Base-by-base conservation (phyloP, 37 sponge, comb jelly and placozoan genomes). In the Lycopodina hypogea region DNA sequence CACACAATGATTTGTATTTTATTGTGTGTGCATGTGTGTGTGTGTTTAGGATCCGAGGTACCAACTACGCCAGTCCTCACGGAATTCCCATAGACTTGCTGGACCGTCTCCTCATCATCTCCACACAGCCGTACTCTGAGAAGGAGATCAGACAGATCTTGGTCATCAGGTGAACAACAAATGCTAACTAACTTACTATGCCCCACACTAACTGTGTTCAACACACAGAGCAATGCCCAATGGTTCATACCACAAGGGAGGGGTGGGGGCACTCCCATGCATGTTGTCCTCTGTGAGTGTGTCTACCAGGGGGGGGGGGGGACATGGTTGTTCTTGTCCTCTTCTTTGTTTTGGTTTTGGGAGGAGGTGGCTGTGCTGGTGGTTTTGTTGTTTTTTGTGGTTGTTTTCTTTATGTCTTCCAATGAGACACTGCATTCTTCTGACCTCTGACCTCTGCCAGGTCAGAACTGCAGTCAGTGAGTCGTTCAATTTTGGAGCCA, bases 51-150 rank as follows among this genome's bases (percentile, higher is more conserved):
- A 97, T 97, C 37, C 82, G 95, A 36, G 98, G 98, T 17, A 97
- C 98, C 60, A 89, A 73, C 58, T 97, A 97, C 82, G 61, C 37
- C 53, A 94, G 95, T 78, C 98, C 98, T 42, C 98, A 97, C 78
- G 98, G 98, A 8, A 85, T 97, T 56, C 98, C 98, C 11, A 84
- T 97, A 6, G 98, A 97, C 74, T 89, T 97, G 65, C 77, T 97
- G 75, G 98, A 97, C 75, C 72, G 98, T 23, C 89, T 97, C 19
- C 91, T 97, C 56, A 97, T 97, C 81, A 94, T 97, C 23, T 84
- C 90, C 68, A 97, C 98, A 28, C 63, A 76, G n/a, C 98, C 98
- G 0, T 97, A 97, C 81, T 66, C 78, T 50, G 98, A 97, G 82
- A 90, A 84, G 70, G 98, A 97, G 42, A 71, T 94, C 53, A 87